These are phyloP conservation scores for Macropus fuliginosus DNA, from an alignment of 2,797 vertebrate species.

Conservation along the genomic window DNA sequence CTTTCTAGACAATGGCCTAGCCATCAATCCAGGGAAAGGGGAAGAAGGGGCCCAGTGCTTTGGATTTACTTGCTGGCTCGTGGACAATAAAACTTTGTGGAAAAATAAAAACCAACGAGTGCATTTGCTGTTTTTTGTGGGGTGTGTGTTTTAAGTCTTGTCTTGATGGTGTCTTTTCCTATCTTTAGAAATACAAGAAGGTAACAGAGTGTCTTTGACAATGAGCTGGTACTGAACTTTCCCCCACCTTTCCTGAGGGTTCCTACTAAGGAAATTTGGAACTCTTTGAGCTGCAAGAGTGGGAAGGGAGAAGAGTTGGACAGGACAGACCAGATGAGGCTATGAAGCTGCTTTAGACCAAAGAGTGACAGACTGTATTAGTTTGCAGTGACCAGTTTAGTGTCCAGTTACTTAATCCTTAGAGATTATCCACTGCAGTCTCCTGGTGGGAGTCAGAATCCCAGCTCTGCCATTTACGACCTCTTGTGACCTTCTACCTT, in stretches of 20 bases:
- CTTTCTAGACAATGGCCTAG: background rate
- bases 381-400: background rate
- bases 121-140: background rate
- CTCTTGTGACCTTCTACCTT: background rate
- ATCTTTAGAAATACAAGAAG: background rate
- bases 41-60: accelerated
- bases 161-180: background rate
- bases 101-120: background rate
- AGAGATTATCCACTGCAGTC: background rate
- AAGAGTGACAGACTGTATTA: background rate
- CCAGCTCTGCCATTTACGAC: background rate
- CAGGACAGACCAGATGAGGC: background rate
- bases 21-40: background rate
- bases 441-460: background rate
- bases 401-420: background rate
- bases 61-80: background rate
- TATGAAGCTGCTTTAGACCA: background rate
- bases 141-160: background rate
- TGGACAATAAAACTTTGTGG: background rate
- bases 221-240: background rate
- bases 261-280: background rate
- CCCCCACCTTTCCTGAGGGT: background rate
- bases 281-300: background rate
- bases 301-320: background rate
- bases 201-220: background rate